A percentile compares a stretch with the other conserved stretches of the same genome.
Evolutionary conservation across 1,140 invertebrate species (phyloP).

Genomic region (Delia radicum): DNA sequence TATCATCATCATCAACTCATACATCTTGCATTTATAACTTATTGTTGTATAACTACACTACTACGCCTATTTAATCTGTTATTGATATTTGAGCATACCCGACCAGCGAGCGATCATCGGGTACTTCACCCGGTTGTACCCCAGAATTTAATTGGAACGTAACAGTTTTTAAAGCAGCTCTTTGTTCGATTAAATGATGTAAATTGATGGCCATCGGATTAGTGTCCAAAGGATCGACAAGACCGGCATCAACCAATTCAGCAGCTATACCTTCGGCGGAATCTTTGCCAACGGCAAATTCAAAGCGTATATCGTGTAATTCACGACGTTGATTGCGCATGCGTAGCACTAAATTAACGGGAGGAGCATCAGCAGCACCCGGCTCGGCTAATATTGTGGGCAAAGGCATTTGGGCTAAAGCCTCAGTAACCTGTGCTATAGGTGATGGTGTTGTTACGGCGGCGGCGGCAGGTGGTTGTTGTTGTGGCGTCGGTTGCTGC

Average conservation of each 20-base stretch:
- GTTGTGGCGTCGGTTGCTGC: not conserved
- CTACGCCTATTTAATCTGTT: constrained; percentile 67
- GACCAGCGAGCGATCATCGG: constrained; percentile 91
- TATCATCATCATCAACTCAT: not conserved
- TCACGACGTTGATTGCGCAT: constrained; percentile 87
- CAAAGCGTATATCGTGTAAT: constrained; percentile 96
- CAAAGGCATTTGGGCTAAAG: constrained; percentile 35
- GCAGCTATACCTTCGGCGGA: constrained; percentile 91
- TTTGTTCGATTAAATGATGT: constrained; percentile 82
- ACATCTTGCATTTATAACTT: too few species aligned
- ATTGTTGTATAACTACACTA: not conserved
- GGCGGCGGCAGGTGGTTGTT: not conserved
- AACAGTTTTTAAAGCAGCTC: constrained; percentile 66
- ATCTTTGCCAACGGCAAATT: constrained; percentile 89
- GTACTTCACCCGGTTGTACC: constrained; percentile 76
- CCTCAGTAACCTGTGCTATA: constrained; percentile 14
- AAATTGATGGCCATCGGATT: constrained; percentile 89
- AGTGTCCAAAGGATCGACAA: constrained; percentile 90
- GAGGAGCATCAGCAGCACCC: constrained; percentile 47
- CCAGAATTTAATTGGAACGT: constrained; percentile 83
- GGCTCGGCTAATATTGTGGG: constrained; percentile 25
- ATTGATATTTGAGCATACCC: constrained; percentile 97
- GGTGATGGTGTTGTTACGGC: constrained; percentile 31
- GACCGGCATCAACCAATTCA: constrained; percentile 90
- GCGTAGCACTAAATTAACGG: constrained; percentile 75